A percentile compares a stretch with the other conserved stretches of the same genome.
Evolutionary conservation across 2,113 vertebrate species (phyloP).

Genomic region (Embiotoca jacksoni): DNA sequence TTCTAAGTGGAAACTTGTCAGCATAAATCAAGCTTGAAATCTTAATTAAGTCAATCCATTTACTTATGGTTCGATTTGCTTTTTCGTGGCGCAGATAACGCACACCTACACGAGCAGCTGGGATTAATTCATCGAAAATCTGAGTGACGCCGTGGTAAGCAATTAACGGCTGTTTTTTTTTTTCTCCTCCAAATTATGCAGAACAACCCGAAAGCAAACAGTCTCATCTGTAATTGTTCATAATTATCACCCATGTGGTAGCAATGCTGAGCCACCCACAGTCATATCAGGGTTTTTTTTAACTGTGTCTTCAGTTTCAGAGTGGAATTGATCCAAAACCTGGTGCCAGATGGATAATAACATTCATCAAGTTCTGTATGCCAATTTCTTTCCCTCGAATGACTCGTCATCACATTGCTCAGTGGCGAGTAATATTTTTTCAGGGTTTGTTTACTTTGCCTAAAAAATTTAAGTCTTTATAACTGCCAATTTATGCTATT

Average conservation of each 20-base stretch:
- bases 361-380: constrained; percentile 3
- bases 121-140: constrained; percentile 25
- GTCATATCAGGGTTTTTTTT: constrained; percentile 6
- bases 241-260: constrained; percentile 49
- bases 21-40: constrained; percentile 49
- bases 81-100: constrained; percentile 2
- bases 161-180: constrained; percentile 42
- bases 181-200: neutral
- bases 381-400: constrained; percentile 10
- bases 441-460: neutral
- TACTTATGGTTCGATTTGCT: constrained; percentile 21
- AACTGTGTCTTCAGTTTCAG: constrained; percentile 25
- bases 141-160: constrained; percentile 7
- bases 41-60: constrained; percentile 48
- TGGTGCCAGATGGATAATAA: constrained; percentile 20
- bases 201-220: constrained; percentile 52
- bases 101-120: neutral
- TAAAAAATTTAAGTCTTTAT: neutral
- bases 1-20: constrained; percentile 23
- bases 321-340: constrained; percentile 32
- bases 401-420: constrained; percentile 20
- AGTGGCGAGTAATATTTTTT: constrained; percentile 1
- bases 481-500: neutral
- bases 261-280: constrained; percentile 34
- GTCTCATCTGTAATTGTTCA: constrained; percentile 39